phyloP scores from a whole-genome alignment of 2,113 vertebrate species.

The Pseudolaguvia tuberculata region DNA sequence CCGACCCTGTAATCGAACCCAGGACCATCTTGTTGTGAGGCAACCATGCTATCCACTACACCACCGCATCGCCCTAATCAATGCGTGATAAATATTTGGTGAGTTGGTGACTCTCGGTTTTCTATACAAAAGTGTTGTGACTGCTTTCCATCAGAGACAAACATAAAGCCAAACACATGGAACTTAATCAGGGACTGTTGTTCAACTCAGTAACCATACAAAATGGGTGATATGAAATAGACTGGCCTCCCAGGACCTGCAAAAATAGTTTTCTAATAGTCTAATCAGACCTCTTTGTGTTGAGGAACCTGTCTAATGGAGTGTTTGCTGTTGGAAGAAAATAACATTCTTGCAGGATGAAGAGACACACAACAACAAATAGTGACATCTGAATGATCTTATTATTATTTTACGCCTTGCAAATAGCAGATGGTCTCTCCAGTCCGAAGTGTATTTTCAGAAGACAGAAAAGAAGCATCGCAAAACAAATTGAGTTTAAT shows the following conservation, averaged over 20 bases:
- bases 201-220: constrained; percentile 22
- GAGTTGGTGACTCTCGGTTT: not conserved
- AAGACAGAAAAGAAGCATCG: not conserved
- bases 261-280: constrained; percentile 32
- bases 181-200: constrained; percentile 18
- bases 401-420: constrained; percentile 34
- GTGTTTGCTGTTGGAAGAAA: constrained; percentile 32
- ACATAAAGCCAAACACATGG: not conserved
- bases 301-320: constrained; percentile 29
- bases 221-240: constrained; percentile 8
- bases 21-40: too few relatives aligned
- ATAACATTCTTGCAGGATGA: constrained; percentile 26
- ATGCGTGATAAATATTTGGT: not conserved
- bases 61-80: too few relatives aligned
- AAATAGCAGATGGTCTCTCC: constrained; percentile 24
- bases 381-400: constrained; percentile 27
- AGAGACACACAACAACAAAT: constrained; percentile 31
- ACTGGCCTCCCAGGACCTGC: constrained; percentile 12
- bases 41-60: too few relatives aligned
- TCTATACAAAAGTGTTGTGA: constrained; percentile 5
- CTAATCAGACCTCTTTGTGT: constrained; percentile 28
- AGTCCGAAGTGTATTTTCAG: constrained; percentile 26
- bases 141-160: not conserved
- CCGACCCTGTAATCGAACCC: too few relatives aligned
- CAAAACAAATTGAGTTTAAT: constrained; percentile 8